Percentiles rank a stretch among this genome's conserved stretches.
These are phyloP conservation scores for Tanypteryx hageni DNA, from an alignment of 2,888 invertebrate genomes.

Conservation along the genomic window DNA sequence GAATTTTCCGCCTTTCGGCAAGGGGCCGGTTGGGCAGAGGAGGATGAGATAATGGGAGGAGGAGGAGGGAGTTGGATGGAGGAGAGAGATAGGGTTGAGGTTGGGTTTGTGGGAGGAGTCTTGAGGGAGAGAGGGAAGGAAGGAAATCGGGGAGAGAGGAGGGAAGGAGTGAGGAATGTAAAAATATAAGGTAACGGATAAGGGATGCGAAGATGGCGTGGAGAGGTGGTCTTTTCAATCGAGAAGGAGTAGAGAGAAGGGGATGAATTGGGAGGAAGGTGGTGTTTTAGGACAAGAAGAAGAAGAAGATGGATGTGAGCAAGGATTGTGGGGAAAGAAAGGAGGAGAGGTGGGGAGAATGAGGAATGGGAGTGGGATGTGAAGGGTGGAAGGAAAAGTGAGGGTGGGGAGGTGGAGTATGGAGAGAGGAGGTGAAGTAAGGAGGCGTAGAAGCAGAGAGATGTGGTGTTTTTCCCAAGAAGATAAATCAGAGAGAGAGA, in stretches of 20 bases:
- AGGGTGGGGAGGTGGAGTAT: background rate
- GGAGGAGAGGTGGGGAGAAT: background rate
- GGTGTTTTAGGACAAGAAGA: background rate
- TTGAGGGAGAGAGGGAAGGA: background rate
- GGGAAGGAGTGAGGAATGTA: background rate
- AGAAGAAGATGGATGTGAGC: background rate
- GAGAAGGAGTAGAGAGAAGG: background rate
- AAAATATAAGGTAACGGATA: background rate
- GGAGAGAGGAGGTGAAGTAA: background rate
- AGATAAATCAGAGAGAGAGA: background rate
- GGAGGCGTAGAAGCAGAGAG: background rate
- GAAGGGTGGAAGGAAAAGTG: background rate
- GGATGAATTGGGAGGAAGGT: background rate
- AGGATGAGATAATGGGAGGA: background rate
- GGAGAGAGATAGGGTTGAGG: background rate
- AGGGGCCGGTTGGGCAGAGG: background rate
- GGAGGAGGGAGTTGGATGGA: background rate
- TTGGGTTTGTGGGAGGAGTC: background rate
- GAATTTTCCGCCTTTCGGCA: constrained; percentile 20
- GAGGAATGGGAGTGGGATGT: background rate
- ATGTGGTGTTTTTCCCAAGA: background rate
- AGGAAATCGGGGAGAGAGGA: background rate
- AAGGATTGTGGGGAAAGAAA: background rate
- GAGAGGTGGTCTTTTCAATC: background rate
- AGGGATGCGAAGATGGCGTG: background rate